Base-by-base conservation (phyloP, 2,113 vertebrate species). In the Ceuthmochares aereus region DNA sequence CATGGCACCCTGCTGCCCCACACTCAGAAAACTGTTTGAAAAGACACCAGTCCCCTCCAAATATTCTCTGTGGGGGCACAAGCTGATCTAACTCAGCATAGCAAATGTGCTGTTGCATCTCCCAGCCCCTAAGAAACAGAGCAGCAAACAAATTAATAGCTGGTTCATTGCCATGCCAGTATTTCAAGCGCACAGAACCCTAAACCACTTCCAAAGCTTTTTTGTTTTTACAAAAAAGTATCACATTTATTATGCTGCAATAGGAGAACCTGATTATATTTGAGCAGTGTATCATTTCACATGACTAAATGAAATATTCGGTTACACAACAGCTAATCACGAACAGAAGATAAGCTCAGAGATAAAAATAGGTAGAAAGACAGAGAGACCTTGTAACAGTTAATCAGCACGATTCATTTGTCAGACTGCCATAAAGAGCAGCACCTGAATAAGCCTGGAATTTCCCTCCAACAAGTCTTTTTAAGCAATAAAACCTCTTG, bases 281-380 rank as follows among this genome's bases (percentile, higher is more conserved):
- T 42, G 32, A 91, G 52, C 43, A 91, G 66, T 1, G 0, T 89
- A 89, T 89, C 78, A 36, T 89, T 96, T 94, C 88, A 92, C 87
- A 59, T 92, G 92, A 26, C 83, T 56, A 77, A 72, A 47, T 92
- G 84, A 96, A 97, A 92, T 84, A 96, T 87, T 95, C 94, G 76
- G 88, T 95, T 97, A 95, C 78, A 95, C 95, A 97, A 96, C 74
- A 76, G 87, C 77, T 94, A 94, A 96, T 93, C 91, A 70, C 16
- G 66, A 92, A 70, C 62, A 92, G 92, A 90, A 96, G 90, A 96
- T 95, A 95, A 95, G 77, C 93, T 75, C 67, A 42, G 92, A 95
- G 94, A 96, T 93, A 95, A 96, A 94, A 96, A 94, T 80, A 96
- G 89, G 85, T 86, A 92, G 87, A 91, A 89, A 96, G 89, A 93